Percentiles rank a stretch among this genome's conserved stretches.
phyloP scores from a whole-genome alignment of 1,140 invertebrate species.

The Chymomyza costata region DNA sequence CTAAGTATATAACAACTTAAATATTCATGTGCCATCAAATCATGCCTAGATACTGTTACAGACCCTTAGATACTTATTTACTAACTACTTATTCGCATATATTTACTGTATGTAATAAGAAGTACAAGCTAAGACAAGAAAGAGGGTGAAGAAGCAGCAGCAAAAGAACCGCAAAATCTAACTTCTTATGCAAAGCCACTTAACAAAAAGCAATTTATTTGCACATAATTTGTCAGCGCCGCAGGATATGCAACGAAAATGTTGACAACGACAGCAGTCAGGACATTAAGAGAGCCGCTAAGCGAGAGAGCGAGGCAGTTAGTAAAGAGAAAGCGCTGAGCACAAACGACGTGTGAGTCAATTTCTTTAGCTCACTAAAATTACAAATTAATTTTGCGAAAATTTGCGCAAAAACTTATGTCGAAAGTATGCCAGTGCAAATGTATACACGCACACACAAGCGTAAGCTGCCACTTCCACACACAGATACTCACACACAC shows the following conservation, averaged over 20 bases:
- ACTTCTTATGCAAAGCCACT: constrained; percentile 73
- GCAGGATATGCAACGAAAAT: constrained; percentile 50
- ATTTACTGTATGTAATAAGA: too few relatives aligned
- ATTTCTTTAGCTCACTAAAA: constrained; percentile 54
- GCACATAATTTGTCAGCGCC: constrained; percentile 71
- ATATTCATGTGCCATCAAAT: constrained; percentile 67
- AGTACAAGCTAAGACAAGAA: constrained; percentile 14
- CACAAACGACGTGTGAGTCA: background rate
- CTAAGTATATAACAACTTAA: constrained; percentile 54
- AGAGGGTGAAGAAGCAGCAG: constrained; percentile 2
- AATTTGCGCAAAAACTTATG: constrained; percentile 66
- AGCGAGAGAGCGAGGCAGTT: background rate
- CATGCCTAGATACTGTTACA: constrained; percentile 34
- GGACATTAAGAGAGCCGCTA: background rate
- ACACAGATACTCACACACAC: background rate
- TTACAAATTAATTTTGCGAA: constrained; percentile 69
- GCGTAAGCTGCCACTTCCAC: too few relatives aligned
- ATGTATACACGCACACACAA: constrained; percentile 3
- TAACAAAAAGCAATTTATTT: constrained; percentile 73
- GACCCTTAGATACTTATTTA: too few relatives aligned
- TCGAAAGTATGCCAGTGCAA: constrained; percentile 50
- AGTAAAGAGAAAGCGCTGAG: constrained; percentile 10
- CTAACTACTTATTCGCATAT: too few relatives aligned
- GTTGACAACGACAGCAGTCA: constrained; percentile 12
- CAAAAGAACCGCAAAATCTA: constrained; percentile 34